These are phyloP conservation scores for Chionoecetes opilio DNA, from an alignment of 1,140 invertebrate species.

Conservation along the genomic window DNA sequence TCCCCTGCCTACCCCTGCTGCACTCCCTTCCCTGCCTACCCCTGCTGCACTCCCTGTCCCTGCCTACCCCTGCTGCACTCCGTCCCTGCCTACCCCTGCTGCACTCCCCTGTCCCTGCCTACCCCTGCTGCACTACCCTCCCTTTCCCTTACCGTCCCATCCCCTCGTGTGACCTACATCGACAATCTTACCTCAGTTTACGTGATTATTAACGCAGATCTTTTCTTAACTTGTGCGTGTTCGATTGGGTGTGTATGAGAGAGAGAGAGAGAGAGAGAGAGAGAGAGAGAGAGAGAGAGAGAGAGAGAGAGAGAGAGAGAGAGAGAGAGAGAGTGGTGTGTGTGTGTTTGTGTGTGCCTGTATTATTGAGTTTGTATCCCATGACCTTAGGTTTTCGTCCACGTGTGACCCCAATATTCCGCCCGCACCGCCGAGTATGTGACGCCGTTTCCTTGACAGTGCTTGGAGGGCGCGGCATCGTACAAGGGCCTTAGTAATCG, in stretches of 20 bases:
- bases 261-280: conserved; percentile 48
- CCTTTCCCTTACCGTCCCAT: background rate
- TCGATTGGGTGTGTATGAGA: background rate
- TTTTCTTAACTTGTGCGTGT: background rate
- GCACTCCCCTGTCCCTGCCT: too few relatives aligned
- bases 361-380: too few relatives aligned
- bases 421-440: too few relatives aligned
- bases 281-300: conserved; percentile 59
- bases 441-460: too few relatives aligned
- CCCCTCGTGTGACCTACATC: background rate
- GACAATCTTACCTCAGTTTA: conserved; percentile 1
- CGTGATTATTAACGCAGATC: background rate
- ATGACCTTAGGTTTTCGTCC: too few relatives aligned
- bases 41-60: too few relatives aligned
- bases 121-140: background rate
- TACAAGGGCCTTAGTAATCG: too few relatives aligned
- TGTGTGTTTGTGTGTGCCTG: too few relatives aligned
- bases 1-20: too few relatives aligned
- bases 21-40: too few relatives aligned
- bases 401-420: too few relatives aligned
- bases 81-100: background rate
- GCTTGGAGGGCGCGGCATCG: too few relatives aligned
- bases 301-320: conserved; percentile 61
- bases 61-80: background rate
- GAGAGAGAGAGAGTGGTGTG: conserved; percentile 41